These are phyloP conservation scores for Pseudomyrmex sp. DNA, from an alignment of 1,140 invertebrate genomes.

Conservation along the genomic window DNA sequence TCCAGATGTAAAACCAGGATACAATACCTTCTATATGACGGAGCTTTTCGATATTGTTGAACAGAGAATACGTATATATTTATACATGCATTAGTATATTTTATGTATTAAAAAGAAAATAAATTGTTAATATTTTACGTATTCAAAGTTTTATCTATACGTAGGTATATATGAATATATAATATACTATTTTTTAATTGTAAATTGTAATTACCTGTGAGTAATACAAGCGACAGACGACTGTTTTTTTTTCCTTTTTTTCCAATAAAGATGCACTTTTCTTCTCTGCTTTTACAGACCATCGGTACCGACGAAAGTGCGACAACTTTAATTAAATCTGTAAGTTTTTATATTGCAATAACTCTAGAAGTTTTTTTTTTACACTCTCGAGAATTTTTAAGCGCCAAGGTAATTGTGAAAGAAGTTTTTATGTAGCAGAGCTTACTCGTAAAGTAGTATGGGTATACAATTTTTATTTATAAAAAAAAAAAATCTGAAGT, in stretches of 20 bases:
- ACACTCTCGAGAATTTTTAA: conserved; percentile 63
- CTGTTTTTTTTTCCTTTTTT: too few relatives aligned
- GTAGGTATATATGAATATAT: too few relatives aligned
- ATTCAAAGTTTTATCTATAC: too few relatives aligned
- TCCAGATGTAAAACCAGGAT: neutral
- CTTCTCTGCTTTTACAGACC: conserved; percentile 19
- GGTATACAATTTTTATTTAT: too few relatives aligned
- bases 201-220: neutral
- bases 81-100: neutral
- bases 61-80: neutral
- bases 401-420: conserved; percentile 34
- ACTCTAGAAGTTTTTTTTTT: conserved; percentile 46
- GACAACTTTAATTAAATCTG: conserved; percentile 32
- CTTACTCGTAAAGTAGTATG: neutral
- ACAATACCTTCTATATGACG: neutral
- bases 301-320: neutral
- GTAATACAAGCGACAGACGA: neutral
- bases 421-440: neutral
- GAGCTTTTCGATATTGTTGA: conserved; percentile 17
- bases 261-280: neutral
- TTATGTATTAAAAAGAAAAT: neutral
- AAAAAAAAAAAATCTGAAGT: too few relatives aligned
- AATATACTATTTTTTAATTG: too few relatives aligned
- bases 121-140: too few relatives aligned
- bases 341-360: conserved; percentile 46